Conservation (phyloP, 2,888 invertebrate genomes). For the Limnephilus auricula region DNA sequence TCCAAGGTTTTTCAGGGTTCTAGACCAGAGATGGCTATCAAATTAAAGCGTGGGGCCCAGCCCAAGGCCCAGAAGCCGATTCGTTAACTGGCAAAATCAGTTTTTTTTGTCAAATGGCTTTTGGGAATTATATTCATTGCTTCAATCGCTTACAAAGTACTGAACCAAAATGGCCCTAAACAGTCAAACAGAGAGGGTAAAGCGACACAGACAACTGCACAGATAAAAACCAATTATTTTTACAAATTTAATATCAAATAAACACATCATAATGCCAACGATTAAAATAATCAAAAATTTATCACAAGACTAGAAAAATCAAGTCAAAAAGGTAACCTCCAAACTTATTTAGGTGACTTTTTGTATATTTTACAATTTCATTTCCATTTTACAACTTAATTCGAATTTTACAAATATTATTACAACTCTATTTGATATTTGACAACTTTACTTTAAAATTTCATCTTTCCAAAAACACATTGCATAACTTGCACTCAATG, state of each 20-base stretch:
- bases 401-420: not conserved
- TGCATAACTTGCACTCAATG: not conserved
- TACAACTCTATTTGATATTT: not conserved
- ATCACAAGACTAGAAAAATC: conserved; percentile 35
- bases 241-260: not conserved
- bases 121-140: too few species aligned
- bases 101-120: too few species aligned
- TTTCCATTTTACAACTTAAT: not conserved
- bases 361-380: not conserved
- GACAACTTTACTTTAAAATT: conserved; percentile 14
- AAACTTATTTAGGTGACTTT: conserved; percentile 11
- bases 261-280: not conserved
- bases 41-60: too few species aligned
- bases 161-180: not conserved
- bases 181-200: not conserved
- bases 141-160: too few species aligned
- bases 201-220: not conserved
- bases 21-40: too few species aligned
- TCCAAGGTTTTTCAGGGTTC: too few species aligned
- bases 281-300: not conserved
- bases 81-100: too few species aligned
- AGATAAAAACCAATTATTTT: not conserved
- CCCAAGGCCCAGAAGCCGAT: too few species aligned
- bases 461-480: conserved; percentile 11
- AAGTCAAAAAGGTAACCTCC: conserved; percentile 5